These are phyloP conservation scores for Lethrus apterus DNA, from an alignment of 1,140 invertebrate species.

Conservation along the genomic window DNA sequence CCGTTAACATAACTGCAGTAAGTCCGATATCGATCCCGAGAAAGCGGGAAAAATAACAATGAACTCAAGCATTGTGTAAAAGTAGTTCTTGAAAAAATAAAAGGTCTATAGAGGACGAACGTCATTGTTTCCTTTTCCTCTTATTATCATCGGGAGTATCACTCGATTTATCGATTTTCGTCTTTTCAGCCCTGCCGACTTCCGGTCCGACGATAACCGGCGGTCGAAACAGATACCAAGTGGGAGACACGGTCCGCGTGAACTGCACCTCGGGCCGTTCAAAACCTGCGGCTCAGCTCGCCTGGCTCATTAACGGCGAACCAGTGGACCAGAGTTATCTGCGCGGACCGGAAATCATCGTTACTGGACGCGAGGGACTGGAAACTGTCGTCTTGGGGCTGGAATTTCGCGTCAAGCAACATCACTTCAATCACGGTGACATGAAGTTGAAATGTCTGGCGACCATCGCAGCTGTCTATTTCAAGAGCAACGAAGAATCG, in stretches of 20 bases:
- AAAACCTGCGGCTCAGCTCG: constrained; percentile 72
- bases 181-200: constrained; percentile 63
- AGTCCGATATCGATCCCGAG: too few relatives aligned
- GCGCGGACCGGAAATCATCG: constrained; percentile 37
- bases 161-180: too few relatives aligned
- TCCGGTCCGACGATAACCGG: constrained; percentile 77
- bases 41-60: too few relatives aligned
- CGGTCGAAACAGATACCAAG: constrained; percentile 68
- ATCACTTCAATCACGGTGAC: constrained; percentile 73
- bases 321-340: constrained; percentile 50
- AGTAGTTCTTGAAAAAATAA: too few relatives aligned
- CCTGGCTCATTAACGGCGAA: constrained; percentile 84
- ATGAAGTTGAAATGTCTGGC: constrained; percentile 83
- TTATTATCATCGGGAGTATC: too few relatives aligned
- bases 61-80: too few relatives aligned
- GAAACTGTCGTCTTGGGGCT: constrained; percentile 57
- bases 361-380: constrained; percentile 51
- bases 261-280: constrained; percentile 78
- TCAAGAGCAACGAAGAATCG: constrained; percentile 74
- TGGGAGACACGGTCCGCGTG: constrained; percentile 70
- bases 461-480: constrained; percentile 75
- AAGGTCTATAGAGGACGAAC: too few relatives aligned
- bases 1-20: too few relatives aligned
- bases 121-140: too few relatives aligned
- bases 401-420: constrained; percentile 64